phyloP scores from a whole-genome alignment of 35 echinoderm and acorn worm species.

The Hemicentrotus pulcherrimus region DNA sequence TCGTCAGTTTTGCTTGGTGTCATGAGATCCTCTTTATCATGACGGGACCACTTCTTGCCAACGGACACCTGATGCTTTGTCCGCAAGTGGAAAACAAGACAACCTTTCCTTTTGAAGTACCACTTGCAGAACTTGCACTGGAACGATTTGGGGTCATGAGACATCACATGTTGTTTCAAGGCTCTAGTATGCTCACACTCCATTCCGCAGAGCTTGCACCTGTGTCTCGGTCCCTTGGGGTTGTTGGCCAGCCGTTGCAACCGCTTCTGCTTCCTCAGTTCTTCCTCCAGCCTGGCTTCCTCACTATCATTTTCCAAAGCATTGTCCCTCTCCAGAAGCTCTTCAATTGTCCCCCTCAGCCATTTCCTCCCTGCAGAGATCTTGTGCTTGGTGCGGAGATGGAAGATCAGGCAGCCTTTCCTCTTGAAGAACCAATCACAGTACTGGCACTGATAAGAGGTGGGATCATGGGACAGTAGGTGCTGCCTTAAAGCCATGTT shows the following conservation, averaged over 20 bases:
- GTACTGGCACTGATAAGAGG: neutral
- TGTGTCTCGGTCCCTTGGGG: neutral
- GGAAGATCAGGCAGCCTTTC: neutral
- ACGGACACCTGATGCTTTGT: neutral
- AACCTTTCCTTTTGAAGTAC: slow-evolving; percentile 22
- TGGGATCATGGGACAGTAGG: neutral
- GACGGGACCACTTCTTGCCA: neutral
- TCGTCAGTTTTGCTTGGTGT: neutral
- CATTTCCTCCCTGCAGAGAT: neutral
- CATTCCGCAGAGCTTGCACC: neutral
- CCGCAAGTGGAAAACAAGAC: neutral
- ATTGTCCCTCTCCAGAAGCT: neutral
- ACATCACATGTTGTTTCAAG: slow-evolving; percentile 5
- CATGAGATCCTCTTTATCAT: neutral
- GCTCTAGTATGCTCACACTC: neutral
- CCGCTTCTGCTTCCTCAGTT: neutral
- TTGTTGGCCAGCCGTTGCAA: neutral
- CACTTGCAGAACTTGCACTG: neutral
- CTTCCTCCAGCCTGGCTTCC: neutral
- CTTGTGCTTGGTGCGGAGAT: neutral
- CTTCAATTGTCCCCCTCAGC: neutral
- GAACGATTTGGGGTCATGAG: neutral
- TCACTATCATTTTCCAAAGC: neutral
- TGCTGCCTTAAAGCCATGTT: neutral
- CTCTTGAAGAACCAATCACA: neutral